Conservation (phyloP, 2,113 vertebrate species). For the Xyliphius kryptos region DNA sequence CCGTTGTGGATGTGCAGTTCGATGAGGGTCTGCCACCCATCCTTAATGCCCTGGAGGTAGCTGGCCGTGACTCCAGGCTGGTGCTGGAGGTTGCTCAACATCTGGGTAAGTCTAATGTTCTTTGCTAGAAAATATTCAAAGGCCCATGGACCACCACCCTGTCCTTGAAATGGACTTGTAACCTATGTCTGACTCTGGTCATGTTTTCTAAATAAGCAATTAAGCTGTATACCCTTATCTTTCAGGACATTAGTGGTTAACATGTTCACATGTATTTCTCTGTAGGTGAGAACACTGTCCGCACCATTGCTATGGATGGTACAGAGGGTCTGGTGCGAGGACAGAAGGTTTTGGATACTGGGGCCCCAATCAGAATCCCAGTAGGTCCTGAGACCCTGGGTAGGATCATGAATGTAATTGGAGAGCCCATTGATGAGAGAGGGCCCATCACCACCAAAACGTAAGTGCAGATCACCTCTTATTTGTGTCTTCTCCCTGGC, state of each 20-base stretch:
- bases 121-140: no score
- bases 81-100: constrained; percentile 97
- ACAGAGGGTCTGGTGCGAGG: constrained; percentile 94
- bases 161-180: no score
- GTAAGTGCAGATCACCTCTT: constrained; percentile 61
- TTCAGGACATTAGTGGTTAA: not conserved
- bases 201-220: no score
- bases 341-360: constrained; percentile 89
- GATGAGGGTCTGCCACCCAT: constrained; percentile 92
- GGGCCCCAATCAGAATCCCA: constrained; percentile 92
- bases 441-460: constrained; percentile 92
- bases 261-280: not conserved
- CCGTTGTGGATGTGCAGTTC: constrained; percentile 96
- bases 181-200: no score
- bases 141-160: no score
- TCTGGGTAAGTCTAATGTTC: constrained; percentile 69
- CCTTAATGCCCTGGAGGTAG: constrained; percentile 89
- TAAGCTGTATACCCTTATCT: no score
- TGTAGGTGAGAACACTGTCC: constrained; percentile 89
- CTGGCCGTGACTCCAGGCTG: constrained; percentile 80
- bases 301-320: constrained; percentile 97
- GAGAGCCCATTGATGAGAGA: constrained; percentile 93
- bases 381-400: constrained; percentile 93
- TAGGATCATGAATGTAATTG: constrained; percentile 98
- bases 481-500: not conserved